These are phyloP conservation scores for Drosophila buzzatii DNA, from an alignment of 2,888 invertebrate species.

Conservation along the genomic window DNA sequence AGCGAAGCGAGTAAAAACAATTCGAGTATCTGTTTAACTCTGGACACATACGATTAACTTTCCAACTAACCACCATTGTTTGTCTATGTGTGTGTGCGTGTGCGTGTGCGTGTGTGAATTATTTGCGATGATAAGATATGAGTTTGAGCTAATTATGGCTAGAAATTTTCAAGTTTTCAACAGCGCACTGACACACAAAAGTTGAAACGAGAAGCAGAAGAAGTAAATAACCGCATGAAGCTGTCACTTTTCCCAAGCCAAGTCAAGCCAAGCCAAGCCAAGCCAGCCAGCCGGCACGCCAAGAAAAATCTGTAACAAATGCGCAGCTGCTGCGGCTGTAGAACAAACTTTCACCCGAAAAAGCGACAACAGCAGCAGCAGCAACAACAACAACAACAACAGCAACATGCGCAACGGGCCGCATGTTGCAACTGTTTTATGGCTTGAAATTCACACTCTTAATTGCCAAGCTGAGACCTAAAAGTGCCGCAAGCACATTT, in stretches of 20 bases:
- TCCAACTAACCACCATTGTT: constrained; percentile 53
- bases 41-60: constrained; percentile 60
- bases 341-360: constrained; percentile 78
- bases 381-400: constrained; percentile 27
- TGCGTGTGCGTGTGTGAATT: constrained; percentile 62
- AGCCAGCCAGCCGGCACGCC: constrained; percentile 14
- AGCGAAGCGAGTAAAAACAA: constrained; percentile 19
- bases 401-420: constrained; percentile 38
- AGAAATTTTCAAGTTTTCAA: constrained; percentile 57
- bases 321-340: constrained; percentile 56
- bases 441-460: constrained; percentile 76
- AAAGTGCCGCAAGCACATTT: constrained; percentile 34
- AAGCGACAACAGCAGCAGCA: constrained; percentile 41
- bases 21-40: constrained; percentile 2
- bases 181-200: constrained; percentile 57
- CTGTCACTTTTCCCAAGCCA: constrained; percentile 57
- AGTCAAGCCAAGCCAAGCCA: neutral
- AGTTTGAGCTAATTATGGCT: constrained; percentile 72
- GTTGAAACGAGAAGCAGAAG: constrained; percentile 7
- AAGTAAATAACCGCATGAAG: constrained; percentile 30
- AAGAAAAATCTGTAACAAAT: constrained; percentile 74
- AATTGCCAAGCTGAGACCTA: constrained; percentile 64
- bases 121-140: constrained; percentile 71
- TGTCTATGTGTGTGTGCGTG: constrained; percentile 31
- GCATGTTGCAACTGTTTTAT: constrained; percentile 74